Percentiles rank a stretch among this genome's conserved stretches.
phyloP scores from a whole-genome alignment of 2,113 vertebrate genomes.

The Lophotis ruficrista region DNA sequence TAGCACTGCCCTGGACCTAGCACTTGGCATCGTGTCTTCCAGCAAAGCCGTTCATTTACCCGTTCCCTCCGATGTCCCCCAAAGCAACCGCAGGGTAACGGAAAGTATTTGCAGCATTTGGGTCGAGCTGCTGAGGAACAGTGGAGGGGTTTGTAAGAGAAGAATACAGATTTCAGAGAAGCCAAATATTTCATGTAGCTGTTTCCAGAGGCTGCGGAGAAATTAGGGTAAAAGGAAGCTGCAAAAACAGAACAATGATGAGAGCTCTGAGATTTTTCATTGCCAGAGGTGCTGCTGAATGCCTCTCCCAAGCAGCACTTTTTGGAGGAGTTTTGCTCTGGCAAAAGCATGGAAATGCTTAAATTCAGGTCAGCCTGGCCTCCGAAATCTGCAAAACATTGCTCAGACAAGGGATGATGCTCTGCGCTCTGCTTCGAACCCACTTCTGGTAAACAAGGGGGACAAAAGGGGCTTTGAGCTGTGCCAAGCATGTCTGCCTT shows the following conservation, averaged over 20 bases:
- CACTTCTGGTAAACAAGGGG: conserved; percentile 30
- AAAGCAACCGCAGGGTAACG: not conserved
- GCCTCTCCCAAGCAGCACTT: not conserved
- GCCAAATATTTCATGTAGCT: not conserved
- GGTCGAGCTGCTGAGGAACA: not conserved
- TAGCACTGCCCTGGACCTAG: not conserved
- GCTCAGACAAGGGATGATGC: not conserved
- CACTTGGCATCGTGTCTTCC: not conserved
- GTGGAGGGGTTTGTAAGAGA: not conserved
- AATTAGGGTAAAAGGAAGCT: not conserved
- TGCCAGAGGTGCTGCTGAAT: not conserved
- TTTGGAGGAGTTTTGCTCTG: not conserved
- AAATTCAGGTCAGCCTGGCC: not conserved
- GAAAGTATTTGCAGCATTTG: not conserved
- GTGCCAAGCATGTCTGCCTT: not conserved
- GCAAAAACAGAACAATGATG: not conserved
- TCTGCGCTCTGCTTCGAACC: not conserved
- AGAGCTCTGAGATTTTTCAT: not conserved
- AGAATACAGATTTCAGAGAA: not conserved
- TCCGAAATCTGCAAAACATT: not conserved
- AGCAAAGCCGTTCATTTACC: not conserved
- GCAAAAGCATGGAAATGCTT: not conserved
- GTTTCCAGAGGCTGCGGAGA: not conserved
- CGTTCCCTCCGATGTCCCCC: not conserved
- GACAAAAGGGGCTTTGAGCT: conserved; percentile 54